Evolutionary conservation across 2,113 vertebrate genomes (phyloP), one percentile per base, ranked within the genome.

Genomic region (Xenopus borealis): DNA sequence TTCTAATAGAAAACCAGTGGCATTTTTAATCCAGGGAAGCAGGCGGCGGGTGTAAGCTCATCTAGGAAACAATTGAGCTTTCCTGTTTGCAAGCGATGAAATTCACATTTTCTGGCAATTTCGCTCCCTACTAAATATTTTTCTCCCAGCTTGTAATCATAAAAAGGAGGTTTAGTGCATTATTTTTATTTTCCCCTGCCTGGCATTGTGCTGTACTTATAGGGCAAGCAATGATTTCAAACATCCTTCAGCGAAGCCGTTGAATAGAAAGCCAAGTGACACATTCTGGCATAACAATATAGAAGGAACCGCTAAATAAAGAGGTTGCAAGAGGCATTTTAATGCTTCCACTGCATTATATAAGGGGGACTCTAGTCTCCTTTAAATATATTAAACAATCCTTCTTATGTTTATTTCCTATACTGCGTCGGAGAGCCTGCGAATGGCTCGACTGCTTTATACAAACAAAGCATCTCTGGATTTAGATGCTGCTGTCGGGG

Each of bases 61-160:
- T 14, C 19, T 50, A 19, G 62, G 18, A 75, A 75, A 75, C 72
- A 68, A 75, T 62, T 52, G 55, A 61, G 27, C 57, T 30, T 75
- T 75, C 30, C 65, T 75, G 53, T 68, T 53, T 7, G 23, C 72
- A 16, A 45, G 19, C 20, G 10, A 27, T 33, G 47, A 67, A 75
- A 52, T 75, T 75, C 72, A 18, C 72, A 62, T 67, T 61, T 65
- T 75, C 64, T 75, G 55, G 53, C 72, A 18, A 67, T 75, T 75
- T 75, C 23, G 64, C 58, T 55, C 46, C 33, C 53, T 53, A 45
- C 72, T 62, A 75, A 75, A 62, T 75, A 75, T 69, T 66, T 62
- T 75, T 69, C 58, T 75, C 72, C 72, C 72, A 67, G 65, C 72
- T 16, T 68, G 72, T 52, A 67, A 75, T 75, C 53, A 75, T 62